Percentiles rank a stretch among this genome's conserved stretches.
phyloP scores from a whole-genome alignment of 2,113 vertebrate genomes.

The Muntiacus reevesi region DNA sequence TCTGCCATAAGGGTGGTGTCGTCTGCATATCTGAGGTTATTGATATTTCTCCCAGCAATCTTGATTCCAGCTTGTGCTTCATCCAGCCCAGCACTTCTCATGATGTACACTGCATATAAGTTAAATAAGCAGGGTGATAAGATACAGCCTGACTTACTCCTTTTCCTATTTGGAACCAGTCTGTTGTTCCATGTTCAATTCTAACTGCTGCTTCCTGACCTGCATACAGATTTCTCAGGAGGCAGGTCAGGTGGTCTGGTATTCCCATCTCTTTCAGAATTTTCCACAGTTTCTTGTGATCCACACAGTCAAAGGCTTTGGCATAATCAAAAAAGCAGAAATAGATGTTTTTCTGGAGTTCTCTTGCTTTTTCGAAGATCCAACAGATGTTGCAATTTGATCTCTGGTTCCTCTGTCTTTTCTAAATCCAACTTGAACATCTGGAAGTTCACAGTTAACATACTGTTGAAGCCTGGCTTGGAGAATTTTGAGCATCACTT shows the following conservation, averaged over 20 bases:
- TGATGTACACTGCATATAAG: background rate
- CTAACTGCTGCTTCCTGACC: background rate
- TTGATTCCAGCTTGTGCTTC: background rate
- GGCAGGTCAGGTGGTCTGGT: background rate
- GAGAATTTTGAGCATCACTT: background rate
- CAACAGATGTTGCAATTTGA: background rate
- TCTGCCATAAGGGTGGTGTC: background rate
- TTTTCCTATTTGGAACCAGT: background rate
- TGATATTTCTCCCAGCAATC: background rate
- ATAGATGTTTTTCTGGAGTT: background rate
- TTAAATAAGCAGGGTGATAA: background rate
- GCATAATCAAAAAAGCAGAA: background rate
- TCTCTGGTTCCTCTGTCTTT: background rate
- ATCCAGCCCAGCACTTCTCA: fast-evolving
- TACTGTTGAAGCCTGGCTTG: background rate
- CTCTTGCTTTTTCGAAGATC: background rate
- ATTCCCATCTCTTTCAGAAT: background rate
- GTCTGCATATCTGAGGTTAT: background rate
- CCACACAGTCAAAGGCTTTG: background rate
- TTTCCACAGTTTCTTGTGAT: background rate
- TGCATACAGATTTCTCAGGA: background rate
- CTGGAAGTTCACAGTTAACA: background rate
- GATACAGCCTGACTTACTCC: background rate
- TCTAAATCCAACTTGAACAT: background rate
- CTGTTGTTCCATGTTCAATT: background rate